Evolutionary conservation across 2,113 vertebrate species (phyloP).

Genomic region (Pyrgilauda ruficollis): DNA sequence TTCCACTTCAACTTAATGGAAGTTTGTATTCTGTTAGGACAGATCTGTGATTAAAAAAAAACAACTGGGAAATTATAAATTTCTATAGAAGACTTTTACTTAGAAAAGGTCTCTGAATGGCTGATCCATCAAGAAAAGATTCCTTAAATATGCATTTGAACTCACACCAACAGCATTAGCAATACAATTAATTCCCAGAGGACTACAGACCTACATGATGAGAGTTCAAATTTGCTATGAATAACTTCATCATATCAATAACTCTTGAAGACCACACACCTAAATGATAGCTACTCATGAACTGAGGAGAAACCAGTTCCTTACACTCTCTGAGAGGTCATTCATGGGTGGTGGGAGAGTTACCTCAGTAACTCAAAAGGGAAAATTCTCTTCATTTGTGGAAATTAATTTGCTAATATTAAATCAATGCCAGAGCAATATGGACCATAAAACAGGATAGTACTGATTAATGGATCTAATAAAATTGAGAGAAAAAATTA

Average conservation of each 20-base stretch:
- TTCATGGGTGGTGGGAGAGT: neutral
- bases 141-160: neutral
- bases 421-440: neutral
- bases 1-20: neutral
- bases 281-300: neutral
- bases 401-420: neutral
- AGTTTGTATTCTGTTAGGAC: neutral
- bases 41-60: neutral
- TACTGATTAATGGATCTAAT: conserved; percentile 11
- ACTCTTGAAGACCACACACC: neutral
- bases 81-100: neutral
- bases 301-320: neutral
- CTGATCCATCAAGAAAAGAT: neutral
- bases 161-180: neutral
- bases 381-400: neutral
- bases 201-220: neutral
- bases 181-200: neutral
- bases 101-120: neutral
- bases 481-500: conserved; percentile 17
- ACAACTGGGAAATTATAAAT: neutral
- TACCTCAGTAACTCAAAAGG: neutral
- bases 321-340: neutral
- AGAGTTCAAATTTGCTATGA: neutral
- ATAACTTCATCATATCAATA: neutral
- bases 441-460: neutral